phyloP scores from a whole-genome alignment of 2,888 invertebrate species.

The Polydrusus cervinus region DNA sequence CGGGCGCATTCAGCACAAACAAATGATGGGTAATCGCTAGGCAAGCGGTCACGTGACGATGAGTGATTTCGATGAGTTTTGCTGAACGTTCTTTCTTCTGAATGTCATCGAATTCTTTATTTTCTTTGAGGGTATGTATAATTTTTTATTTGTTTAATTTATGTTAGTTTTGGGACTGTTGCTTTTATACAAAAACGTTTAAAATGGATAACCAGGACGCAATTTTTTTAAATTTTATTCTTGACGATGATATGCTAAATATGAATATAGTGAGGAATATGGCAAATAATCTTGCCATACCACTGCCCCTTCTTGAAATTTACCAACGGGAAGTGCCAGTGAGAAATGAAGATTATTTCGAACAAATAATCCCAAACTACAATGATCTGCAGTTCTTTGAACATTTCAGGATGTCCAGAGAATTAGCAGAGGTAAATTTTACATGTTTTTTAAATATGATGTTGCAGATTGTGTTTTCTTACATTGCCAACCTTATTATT shows the following conservation, averaged over 20 bases:
- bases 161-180: background rate
- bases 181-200: conserved; percentile 1
- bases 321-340: background rate
- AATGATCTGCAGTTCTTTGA: conserved; percentile 1
- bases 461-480: conserved; percentile 1
- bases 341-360: conserved; percentile 1
- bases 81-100: too few species aligned
- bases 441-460: background rate
- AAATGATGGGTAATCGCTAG: too few species aligned
- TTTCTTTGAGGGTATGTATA: too few species aligned
- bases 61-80: too few species aligned
- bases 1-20: too few species aligned
- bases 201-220: background rate
- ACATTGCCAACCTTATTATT: background rate
- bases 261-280: background rate
- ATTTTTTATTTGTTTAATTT: background rate
- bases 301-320: background rate
- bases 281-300: background rate
- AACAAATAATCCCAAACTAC: conserved; percentile 1
- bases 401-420: background rate
- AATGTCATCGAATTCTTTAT: too few species aligned
- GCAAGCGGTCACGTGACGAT: too few species aligned
- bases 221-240: background rate
- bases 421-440: background rate
- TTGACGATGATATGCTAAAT: background rate